Percentiles rank a stretch among this genome's conserved stretches.
phyloP scores from a whole-genome alignment of 2,797 vertebrate species.

The Mormyrops attenuatus region DNA sequence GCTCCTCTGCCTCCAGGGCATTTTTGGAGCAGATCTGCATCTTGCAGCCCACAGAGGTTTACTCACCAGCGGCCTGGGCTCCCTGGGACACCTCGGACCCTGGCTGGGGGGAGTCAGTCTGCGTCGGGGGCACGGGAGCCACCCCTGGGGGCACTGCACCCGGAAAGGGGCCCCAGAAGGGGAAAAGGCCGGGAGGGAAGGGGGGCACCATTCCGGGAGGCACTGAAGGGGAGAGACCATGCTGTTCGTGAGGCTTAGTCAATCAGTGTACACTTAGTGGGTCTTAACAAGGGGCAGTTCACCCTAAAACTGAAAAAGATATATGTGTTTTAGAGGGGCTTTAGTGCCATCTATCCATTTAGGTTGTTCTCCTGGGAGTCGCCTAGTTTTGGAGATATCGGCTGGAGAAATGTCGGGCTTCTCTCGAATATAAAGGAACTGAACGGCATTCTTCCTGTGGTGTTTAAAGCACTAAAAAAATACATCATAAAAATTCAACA shows the following conservation, averaged over 20 bases:
- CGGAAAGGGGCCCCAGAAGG: constrained; percentile 89
- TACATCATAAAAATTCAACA: not conserved
- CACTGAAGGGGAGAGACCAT: constrained; percentile 52
- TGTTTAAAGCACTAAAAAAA: not conserved
- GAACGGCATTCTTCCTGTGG: not conserved
- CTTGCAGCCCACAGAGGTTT: not conserved
- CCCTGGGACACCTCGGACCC: constrained; percentile 41
- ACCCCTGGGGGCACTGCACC: constrained; percentile 61
- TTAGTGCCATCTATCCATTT: not conserved
- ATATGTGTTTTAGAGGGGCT: not conserved
- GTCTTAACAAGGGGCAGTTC: not conserved
- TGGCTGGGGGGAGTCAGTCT: constrained; percentile 43
- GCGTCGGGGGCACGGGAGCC: constrained; percentile 44
- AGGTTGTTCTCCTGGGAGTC: not conserved
- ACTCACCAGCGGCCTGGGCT: constrained; percentile 54
- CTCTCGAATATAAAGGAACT: not conserved
- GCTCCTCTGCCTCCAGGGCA: not conserved
- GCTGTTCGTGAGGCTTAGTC: not conserved
- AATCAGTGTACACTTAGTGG: not conserved
- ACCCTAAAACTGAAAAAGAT: not conserved
- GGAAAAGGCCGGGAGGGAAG: constrained; percentile 87
- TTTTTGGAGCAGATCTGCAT: not conserved
- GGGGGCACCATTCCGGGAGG: constrained; percentile 83
- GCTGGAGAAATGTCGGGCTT: not conserved
- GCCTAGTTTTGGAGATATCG: not conserved